A percentile compares a stretch with the other conserved stretches of the same genome.
These are phyloP conservation scores for Sander vitreus DNA, from an alignment of 2,113 vertebrate species.

Conservation along the genomic window DNA sequence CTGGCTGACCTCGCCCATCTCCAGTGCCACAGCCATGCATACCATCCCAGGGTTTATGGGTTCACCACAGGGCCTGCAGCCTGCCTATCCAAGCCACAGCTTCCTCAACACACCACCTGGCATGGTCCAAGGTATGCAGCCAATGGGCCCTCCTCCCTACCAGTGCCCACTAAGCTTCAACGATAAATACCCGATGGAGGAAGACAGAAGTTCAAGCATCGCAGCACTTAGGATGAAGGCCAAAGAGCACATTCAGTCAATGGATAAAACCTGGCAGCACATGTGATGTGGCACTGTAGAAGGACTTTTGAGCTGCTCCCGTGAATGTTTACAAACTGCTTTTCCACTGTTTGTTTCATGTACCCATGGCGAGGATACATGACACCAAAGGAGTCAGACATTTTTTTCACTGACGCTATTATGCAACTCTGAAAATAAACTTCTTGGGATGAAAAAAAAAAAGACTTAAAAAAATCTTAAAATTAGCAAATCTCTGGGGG, in stretches of 20 bases:
- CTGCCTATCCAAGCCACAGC: conserved; percentile 84
- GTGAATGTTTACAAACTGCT: conserved; percentile 71
- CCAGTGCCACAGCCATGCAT: conserved; percentile 87
- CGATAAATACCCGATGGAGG: conserved; percentile 92
- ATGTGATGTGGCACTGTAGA: conserved; percentile 80
- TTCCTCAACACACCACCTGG: conserved; percentile 85
- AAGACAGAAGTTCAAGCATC: conserved; percentile 92
- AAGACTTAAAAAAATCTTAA: conserved; percentile 6
- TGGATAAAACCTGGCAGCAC: conserved; percentile 95
- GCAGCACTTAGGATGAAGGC: conserved; percentile 92
- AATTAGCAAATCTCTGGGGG: background rate
- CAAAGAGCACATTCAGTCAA: conserved; percentile 94
- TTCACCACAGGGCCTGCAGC: conserved; percentile 88
- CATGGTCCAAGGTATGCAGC: conserved; percentile 89
- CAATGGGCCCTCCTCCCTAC: conserved; percentile 88
- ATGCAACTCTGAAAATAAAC: conserved; percentile 26
- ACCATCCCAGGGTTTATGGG: conserved; percentile 91
- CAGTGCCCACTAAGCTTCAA: conserved; percentile 88
- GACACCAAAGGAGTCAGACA: conserved; percentile 47
- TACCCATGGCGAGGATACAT: conserved; percentile 9
- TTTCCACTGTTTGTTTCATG: conserved; percentile 38
- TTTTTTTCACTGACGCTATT: conserved; percentile 4
- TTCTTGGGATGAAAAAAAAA: background rate
- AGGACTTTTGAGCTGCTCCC: conserved; percentile 30
- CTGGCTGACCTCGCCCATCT: conserved; percentile 91